phyloP scores from a whole-genome alignment of 2,113 vertebrate genomes.

The Embiotoca jacksoni region DNA sequence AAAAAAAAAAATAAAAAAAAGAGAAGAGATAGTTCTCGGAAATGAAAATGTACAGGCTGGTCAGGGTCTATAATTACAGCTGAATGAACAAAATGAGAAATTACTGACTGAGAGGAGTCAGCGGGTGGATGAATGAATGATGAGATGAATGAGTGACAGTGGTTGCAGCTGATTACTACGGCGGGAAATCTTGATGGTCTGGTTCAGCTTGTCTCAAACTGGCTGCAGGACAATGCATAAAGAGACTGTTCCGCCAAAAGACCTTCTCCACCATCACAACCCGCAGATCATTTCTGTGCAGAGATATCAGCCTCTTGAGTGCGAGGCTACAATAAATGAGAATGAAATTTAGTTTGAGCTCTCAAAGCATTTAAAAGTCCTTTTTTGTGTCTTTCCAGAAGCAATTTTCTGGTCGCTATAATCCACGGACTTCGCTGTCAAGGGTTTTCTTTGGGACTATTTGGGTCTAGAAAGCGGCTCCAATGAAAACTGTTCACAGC shows the following conservation, averaged over 20 bases:
- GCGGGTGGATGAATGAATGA: slow-evolving; percentile 49
- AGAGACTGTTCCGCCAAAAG: slow-evolving; percentile 5
- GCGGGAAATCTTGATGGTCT: slow-evolving; percentile 53
- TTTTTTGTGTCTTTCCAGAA: neutral
- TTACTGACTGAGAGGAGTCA: slow-evolving; percentile 43
- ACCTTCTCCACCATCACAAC: neutral
- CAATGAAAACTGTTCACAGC: slow-evolving; percentile 30
- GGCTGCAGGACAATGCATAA: slow-evolving; percentile 18
- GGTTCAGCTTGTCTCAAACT: slow-evolving; percentile 42
- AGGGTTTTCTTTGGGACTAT: slow-evolving; percentile 19
- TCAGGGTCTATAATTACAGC: slow-evolving; percentile 60
- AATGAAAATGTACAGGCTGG: slow-evolving; percentile 39
- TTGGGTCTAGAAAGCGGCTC: slow-evolving; percentile 1
- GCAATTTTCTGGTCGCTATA: slow-evolving; percentile 13
- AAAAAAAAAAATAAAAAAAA: slow-evolving; percentile 11
- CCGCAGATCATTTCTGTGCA: neutral
- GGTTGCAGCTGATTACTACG: slow-evolving; percentile 49
- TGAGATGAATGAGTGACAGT: slow-evolving; percentile 48
- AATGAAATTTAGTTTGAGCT: neutral
- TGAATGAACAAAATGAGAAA: slow-evolving; percentile 66
- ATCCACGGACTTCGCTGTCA: neutral
- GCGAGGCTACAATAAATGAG: neutral
- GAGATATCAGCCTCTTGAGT: neutral
- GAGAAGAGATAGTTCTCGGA: slow-evolving; percentile 46
- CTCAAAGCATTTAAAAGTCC: slow-evolving; percentile 13